Evolutionary conservation across 2,797 vertebrate genomes (phyloP).

Genomic region (Malurus splendens): DNA sequence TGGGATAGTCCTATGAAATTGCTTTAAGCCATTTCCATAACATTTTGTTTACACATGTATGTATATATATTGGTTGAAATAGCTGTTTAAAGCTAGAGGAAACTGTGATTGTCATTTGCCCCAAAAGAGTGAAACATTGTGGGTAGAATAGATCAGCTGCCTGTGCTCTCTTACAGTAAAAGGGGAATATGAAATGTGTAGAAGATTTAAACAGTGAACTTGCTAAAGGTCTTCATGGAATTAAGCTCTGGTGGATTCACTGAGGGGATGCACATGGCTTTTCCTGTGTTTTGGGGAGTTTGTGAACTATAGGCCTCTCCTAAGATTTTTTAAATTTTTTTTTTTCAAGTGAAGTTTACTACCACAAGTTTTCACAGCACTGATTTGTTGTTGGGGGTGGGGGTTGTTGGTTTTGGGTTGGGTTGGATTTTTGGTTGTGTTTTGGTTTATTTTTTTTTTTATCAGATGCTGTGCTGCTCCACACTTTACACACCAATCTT

Average conservation of each 20-base stretch:
- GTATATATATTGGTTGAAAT: conserved; percentile 2
- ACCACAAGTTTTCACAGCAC: not conserved
- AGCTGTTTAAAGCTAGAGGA: conserved; percentile 8
- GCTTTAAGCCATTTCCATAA: not conserved
- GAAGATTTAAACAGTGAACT: not conserved
- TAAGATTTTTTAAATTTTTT: not conserved
- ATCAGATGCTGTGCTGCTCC: not conserved
- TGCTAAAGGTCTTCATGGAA: not conserved
- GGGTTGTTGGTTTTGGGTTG: not conserved
- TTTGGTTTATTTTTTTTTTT: not conserved
- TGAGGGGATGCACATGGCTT: not conserved
- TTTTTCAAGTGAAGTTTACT: not conserved
- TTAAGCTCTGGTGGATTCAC: not conserved
- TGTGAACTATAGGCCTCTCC: not conserved
- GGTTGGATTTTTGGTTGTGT: not conserved
- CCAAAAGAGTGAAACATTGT: not conserved
- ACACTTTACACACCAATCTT: not conserved
- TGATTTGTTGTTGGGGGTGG: not conserved
- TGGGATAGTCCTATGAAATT: not conserved
- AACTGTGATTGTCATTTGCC: not conserved
- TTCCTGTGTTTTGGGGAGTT: not conserved
- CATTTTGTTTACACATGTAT: conserved; percentile 10
- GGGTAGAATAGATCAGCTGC: not conserved
- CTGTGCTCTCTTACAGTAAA: not conserved
- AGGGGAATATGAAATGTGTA: not conserved